Base-by-base conservation (phyloP, 2,797 vertebrate species). In the Galaxias olidus region DNA sequence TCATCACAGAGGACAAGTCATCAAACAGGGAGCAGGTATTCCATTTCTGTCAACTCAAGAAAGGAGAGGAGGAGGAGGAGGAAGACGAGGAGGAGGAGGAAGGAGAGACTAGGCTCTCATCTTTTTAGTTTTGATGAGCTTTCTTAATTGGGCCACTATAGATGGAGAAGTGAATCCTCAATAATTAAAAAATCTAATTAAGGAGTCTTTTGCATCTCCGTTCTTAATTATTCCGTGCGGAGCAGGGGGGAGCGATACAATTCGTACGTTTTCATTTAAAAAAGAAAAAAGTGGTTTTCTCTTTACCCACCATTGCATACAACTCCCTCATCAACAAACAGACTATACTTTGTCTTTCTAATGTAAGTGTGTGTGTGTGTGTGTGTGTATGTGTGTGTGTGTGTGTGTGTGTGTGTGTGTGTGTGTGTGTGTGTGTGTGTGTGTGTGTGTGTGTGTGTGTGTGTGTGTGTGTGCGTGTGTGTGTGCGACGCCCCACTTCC, bases 131-230 rank as follows among this genome's bases (percentile, higher is more conserved):
- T 89, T 89, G 88, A 91, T 89, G 88, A 87, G 84, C 73, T 84
- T 85, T 85, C 84, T 86, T 91, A 92, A 92, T 91, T 92, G 89
- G 89, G 88, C 82, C 81, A 87, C 89, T 83, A 90, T 86, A 90
- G 83, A 90, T 82, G 81, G 78, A 87, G 81, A 87, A 89, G 83
- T 83, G 88, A 92, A 90, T 90, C 88, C 88, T 92, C 88, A 92
- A 91, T 91, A 92, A 92, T 91, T 92, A 92, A 92, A 91, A 91
- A 90, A 92, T 90, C 90, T 92, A 92, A 92, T 91, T 90, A 92
- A 84, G 80, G 84, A 91, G 86, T 91, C 87, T 89, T 91, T 91
- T 89, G 86, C 89, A 91, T 91, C 88, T 89, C 80, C 59, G 76
- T 81, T 74, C 80, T 89, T 92, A 91, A 92, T 91, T 91, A 92